Percentiles rank a stretch among this genome's conserved stretches.
Evolutionary conservation across 2,113 vertebrate species (phyloP).

Genomic region (Leucopternis melanops): DNA sequence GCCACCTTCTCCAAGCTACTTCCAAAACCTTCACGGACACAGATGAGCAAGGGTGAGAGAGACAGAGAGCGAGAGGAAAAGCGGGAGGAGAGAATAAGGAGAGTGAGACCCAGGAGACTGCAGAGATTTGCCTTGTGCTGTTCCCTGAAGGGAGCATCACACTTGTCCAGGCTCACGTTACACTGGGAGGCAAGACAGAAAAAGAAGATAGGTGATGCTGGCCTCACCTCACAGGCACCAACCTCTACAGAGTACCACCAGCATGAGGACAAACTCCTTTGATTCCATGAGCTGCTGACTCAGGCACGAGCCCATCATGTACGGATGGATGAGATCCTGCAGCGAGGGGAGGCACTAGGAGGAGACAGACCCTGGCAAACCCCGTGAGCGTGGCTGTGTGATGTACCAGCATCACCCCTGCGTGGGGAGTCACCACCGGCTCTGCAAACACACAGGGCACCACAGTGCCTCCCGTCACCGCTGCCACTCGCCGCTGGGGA

Average conservation of each 20-base stretch:
- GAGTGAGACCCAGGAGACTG: not conserved
- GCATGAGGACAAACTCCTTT: not conserved
- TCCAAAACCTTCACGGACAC: not conserved
- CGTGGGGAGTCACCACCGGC: fast-evolving
- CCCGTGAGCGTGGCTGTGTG: not conserved
- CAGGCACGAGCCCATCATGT: not conserved
- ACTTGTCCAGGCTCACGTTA: not conserved
- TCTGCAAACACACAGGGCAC: not conserved
- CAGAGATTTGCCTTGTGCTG: not conserved
- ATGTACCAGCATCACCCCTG: not conserved
- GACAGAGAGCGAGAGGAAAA: not conserved
- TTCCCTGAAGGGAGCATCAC: not conserved
- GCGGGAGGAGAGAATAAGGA: not conserved
- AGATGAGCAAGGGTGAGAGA: not conserved
- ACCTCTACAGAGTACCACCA: not conserved
- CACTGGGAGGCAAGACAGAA: not conserved
- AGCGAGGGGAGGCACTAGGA: not conserved
- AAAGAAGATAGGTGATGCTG: not conserved
- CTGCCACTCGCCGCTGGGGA: not conserved
- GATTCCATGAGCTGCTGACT: not conserved
- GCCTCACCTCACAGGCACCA: not conserved
- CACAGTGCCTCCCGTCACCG: not conserved
- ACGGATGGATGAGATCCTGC: not conserved
- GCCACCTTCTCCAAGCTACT: not conserved
- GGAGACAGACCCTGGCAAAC: not conserved